Conservation (phyloP, 92 coral and sea anemone genomes). For the Muricea muricata region DNA sequence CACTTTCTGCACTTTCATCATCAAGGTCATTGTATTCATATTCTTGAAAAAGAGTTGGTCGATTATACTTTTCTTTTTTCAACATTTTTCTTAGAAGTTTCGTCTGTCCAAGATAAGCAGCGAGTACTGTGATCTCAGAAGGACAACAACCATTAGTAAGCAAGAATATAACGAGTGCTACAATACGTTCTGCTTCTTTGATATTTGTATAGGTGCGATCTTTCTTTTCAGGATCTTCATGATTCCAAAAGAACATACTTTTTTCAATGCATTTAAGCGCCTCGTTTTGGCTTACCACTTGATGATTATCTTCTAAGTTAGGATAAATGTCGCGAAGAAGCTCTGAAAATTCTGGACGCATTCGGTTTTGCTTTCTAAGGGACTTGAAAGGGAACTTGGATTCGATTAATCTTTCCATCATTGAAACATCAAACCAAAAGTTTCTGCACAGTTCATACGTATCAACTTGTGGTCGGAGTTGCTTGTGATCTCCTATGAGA, state of each 20-base stretch:
- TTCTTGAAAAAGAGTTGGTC: background rate
- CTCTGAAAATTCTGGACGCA: slow-evolving; percentile 54
- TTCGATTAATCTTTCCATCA: slow-evolving; percentile 68
- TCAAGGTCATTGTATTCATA: background rate
- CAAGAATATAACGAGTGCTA: slow-evolving; percentile 31
- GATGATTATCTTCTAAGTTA: slow-evolving; percentile 26
- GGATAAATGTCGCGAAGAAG: slow-evolving; percentile 43
- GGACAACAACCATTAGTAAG: slow-evolving; percentile 31
- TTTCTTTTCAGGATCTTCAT: slow-evolving; percentile 30
- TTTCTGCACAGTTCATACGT: slow-evolving; percentile 52
- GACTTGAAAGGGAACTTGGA: slow-evolving; percentile 19
- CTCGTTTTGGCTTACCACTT: slow-evolving; percentile 14
- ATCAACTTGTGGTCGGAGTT: slow-evolving; percentile 68
- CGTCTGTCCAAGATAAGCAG: slow-evolving; percentile 44
- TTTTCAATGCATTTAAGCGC: slow-evolving; percentile 31
- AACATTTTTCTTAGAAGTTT: slow-evolving; percentile 18
- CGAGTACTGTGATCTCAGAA: slow-evolving; percentile 36
- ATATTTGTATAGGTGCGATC: slow-evolving; percentile 31
- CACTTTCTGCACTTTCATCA: background rate
- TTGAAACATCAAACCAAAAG: slow-evolving; percentile 60
- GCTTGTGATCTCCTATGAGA: slow-evolving; percentile 74
- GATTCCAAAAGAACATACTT: slow-evolving; percentile 45
- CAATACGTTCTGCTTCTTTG: slow-evolving; percentile 39
- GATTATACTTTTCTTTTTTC: background rate
- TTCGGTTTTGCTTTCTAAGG: slow-evolving; percentile 46